Percentiles rank a stretch among this genome's conserved stretches.
Evolutionary conservation across 2,888 invertebrate species (phyloP).

Genomic region (Dendrolimus pini): DNA sequence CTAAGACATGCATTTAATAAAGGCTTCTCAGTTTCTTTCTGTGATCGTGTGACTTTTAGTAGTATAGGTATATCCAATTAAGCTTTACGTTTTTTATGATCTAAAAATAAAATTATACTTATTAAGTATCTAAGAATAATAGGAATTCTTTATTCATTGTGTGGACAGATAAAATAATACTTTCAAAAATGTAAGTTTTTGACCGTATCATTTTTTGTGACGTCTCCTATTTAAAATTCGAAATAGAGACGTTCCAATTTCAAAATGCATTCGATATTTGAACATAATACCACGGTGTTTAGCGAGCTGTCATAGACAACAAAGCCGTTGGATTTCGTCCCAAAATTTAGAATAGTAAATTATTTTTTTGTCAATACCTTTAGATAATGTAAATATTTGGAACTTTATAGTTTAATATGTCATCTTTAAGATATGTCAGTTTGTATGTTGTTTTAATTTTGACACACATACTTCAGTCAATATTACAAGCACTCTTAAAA

Average conservation of each 20-base stretch:
- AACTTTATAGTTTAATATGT: background rate
- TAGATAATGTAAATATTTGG: background rate
- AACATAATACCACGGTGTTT: constrained; percentile 37
- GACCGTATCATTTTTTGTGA: background rate
- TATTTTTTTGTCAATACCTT: background rate
- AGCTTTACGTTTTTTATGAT: too few species aligned
- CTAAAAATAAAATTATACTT: too few species aligned
- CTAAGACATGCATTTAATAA: too few species aligned
- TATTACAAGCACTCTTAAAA: too few species aligned
- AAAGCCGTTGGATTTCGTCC: constrained; percentile 39
- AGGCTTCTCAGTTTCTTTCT: too few species aligned
- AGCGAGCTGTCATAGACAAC: constrained; percentile 52
- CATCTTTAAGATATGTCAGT: background rate
- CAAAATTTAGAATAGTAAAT: constrained; percentile 24
- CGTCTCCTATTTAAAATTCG: constrained; percentile 17
- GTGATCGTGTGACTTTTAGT: too few species aligned
- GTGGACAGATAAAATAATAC: background rate
- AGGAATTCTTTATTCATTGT: background rate
- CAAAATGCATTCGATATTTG: constrained; percentile 32
- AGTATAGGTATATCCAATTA: too few species aligned
- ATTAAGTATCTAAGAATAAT: too few species aligned
- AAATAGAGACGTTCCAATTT: constrained; percentile 52
- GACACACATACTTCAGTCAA: too few species aligned
- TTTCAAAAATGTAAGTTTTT: background rate
- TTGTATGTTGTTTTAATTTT: too few species aligned